Base-by-base conservation (phyloP, 1,140 invertebrate genomes). In the Scaptodrosophila lebanonensis region DNA sequence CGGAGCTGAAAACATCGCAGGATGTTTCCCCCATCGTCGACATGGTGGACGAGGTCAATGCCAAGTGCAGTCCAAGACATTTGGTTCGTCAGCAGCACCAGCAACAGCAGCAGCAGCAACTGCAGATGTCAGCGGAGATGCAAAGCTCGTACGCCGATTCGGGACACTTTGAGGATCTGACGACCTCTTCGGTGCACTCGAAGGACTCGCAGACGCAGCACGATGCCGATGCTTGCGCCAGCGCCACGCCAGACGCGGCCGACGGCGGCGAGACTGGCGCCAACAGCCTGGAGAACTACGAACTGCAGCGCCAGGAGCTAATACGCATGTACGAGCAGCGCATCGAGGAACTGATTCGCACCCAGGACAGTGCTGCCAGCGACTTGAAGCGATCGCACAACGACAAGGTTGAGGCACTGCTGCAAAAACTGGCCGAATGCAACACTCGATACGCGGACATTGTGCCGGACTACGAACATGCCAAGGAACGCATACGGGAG, bases 161-260 rank as follows among this genome's bases (percentile, higher is more conserved):
- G 2, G 94, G 94, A 5, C 93, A 95, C 87, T 95, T 93, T 87
- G 94, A 95, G 86, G 94, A 95, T 87, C 88, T 92, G 33, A 91
- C 91, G 29, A 91, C 91, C 67, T 92, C 92, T 32, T 93, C 93
- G 33, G 87, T 93, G 60, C 90, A 93, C 85, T 93, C 92, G 20
- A 93, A 93, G 86, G 92, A 93, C 65, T 92, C 91, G 57, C 79
- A 89, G 18, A 90, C 88, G 27, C 89, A 89, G 65, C 89, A 90
- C 66, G 89, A 88, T 20, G 88, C 89, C 65, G 88, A 87, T 40
- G 87, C 86, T 22, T 89, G 89, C 29, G 89, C 88, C 47, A 89
- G 88, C 22, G 87, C 89, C 64, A 66, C 88, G 0, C 59, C 62
- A 3, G 64, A 68, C n/a, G 65, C 35, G 1, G 62, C 54, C 5